A percentile compares a stretch with the other conserved stretches of the same genome.
Conservation (phyloP, 2,113 vertebrate species). For the Lathamus discolor region DNA sequence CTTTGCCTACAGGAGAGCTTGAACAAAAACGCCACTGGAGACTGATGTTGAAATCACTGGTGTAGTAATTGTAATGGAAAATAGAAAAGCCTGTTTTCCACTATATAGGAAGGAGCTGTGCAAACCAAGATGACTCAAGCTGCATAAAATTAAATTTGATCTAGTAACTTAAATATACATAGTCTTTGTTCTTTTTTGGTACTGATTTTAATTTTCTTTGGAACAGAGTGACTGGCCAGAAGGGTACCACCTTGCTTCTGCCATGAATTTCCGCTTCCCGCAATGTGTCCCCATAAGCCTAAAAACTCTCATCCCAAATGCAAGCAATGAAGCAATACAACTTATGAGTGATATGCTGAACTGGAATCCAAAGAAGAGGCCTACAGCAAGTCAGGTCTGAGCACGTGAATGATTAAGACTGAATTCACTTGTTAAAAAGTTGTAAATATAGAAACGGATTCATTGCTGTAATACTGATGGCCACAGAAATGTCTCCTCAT, state of each 20-base stretch:
- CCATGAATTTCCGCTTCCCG: constrained; percentile 97
- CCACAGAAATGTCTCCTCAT: background rate
- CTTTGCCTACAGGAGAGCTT: background rate
- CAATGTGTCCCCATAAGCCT: constrained; percentile 93
- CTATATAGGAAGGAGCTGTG: background rate
- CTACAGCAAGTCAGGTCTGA: constrained; percentile 90
- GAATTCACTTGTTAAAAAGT: background rate
- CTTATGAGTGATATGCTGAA: constrained; percentile 90
- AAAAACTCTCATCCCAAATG: constrained; percentile 96
- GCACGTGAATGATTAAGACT: background rate
- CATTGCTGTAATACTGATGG: background rate
- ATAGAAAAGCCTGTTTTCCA: background rate
- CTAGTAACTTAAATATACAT: background rate
- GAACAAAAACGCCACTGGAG: background rate
- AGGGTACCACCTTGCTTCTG: constrained; percentile 90
- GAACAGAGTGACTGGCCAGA: constrained; percentile 92
- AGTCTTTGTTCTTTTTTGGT: background rate
- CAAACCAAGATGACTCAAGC: background rate
- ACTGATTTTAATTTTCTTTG: background rate
- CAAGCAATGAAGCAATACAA: constrained; percentile 88
- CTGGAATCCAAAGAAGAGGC: constrained; percentile 96
- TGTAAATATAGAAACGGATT: background rate
- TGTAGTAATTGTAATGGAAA: background rate
- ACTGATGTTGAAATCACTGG: background rate
- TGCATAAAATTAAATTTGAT: background rate